A percentile compares a stretch with the other conserved stretches of the same genome.
phyloP scores from a whole-genome alignment of 2,797 vertebrate genomes.

The Alectoris magna region DNA sequence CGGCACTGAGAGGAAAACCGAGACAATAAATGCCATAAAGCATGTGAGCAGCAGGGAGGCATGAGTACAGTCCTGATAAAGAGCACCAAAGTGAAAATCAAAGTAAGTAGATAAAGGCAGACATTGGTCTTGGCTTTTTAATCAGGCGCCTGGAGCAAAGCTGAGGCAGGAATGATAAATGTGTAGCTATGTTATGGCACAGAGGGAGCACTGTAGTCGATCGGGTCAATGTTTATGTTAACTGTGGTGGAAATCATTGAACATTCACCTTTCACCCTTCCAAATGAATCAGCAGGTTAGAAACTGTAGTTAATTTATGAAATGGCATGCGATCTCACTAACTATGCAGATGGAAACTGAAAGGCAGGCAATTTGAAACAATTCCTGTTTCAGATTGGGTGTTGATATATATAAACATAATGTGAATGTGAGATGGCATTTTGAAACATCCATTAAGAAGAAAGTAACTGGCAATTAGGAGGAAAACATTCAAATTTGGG shows the following conservation, averaged over 20 bases:
- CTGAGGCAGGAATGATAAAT: slow-evolving; percentile 56
- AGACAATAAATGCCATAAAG: slow-evolving; percentile 68
- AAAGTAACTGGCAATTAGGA: background rate
- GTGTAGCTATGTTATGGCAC: slow-evolving; percentile 30
- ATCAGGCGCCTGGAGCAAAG: slow-evolving; percentile 63
- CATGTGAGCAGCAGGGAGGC: slow-evolving; percentile 42
- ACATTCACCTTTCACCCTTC: slow-evolving; percentile 47
- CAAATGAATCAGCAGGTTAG: slow-evolving; percentile 55
- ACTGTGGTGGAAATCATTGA: slow-evolving; percentile 60
- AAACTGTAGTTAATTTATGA: slow-evolving; percentile 62
- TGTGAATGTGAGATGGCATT: background rate
- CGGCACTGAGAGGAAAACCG: slow-evolving; percentile 63
- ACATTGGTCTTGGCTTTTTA: slow-evolving; percentile 63
- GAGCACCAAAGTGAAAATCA: slow-evolving; percentile 67
- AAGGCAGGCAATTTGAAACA: slow-evolving; percentile 11
- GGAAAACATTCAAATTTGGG: background rate
- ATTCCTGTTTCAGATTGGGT: background rate
- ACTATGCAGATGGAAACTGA: background rate
- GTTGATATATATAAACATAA: background rate
- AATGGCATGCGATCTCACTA: slow-evolving; percentile 7
- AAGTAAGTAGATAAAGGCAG: slow-evolving; percentile 68
- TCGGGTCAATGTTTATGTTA: slow-evolving; percentile 68
- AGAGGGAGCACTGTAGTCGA: slow-evolving; percentile 23
- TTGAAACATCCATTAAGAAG: background rate
- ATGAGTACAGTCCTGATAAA: slow-evolving; percentile 18